Evolutionary conservation across 2,888 invertebrate species (phyloP).

Genomic region (Hermodice carunculata): DNA sequence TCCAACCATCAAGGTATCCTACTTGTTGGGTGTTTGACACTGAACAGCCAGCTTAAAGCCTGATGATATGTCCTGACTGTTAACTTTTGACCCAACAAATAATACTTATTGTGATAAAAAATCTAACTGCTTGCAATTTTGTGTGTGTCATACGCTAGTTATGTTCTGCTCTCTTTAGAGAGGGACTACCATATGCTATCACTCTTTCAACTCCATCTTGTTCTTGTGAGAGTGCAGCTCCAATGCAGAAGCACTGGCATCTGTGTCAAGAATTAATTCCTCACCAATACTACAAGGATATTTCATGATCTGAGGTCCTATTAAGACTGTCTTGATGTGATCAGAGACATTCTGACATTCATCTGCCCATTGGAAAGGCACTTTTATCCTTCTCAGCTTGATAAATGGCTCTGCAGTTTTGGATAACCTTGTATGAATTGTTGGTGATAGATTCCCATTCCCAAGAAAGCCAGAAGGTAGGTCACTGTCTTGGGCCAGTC

Average conservation of each 20-base stretch:
- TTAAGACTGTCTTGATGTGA: constrained; percentile 2
- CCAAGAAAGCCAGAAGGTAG: constrained; percentile 10
- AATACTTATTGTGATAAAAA: constrained; percentile 1
- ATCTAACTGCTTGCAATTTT: constrained; percentile 17
- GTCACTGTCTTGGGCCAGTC: constrained; percentile 4
- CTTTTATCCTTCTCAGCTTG: background rate
- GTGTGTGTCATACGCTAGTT: constrained; percentile 19
- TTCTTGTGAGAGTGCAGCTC: constrained; percentile 15
- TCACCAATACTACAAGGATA: background rate
- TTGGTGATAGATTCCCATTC: constrained; percentile 18
- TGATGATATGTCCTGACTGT: constrained; percentile 7
- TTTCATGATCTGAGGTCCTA: constrained; percentile 22
- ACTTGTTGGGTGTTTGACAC: background rate
- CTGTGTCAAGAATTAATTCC: constrained; percentile 11
- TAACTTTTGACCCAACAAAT: constrained; percentile 7
- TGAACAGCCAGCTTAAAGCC: background rate
- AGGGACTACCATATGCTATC: constrained; percentile 14
- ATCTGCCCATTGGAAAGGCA: constrained; percentile 14
- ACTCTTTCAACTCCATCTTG: constrained; percentile 12
- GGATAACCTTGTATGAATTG: constrained; percentile 16
- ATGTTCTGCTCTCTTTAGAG: constrained; percentile 1
- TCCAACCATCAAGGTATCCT: background rate
- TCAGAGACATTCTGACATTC: constrained; percentile 5
- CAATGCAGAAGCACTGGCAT: constrained; percentile 17
- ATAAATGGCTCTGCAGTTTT: background rate